phyloP scores from a whole-genome alignment of 2,888 invertebrate genomes.

The Pseudococcus viburni region DNA sequence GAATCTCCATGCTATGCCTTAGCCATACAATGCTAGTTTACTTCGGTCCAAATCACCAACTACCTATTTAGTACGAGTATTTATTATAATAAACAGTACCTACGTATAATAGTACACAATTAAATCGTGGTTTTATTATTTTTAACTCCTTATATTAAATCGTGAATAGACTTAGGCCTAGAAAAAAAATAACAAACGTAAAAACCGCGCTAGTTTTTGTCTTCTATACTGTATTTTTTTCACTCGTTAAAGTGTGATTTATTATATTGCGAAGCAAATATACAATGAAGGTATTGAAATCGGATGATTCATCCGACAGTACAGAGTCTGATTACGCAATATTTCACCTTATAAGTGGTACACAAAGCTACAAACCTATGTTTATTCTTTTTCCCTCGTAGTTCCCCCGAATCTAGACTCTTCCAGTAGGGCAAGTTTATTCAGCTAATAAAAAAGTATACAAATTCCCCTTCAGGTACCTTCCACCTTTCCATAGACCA shows the following conservation, averaged over 20 bases:
- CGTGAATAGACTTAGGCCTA: not conserved
- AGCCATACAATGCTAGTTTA: not conserved
- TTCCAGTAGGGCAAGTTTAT: not conserved
- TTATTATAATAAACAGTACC: not conserved
- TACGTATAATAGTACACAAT: not conserved
- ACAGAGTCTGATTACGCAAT: not conserved
- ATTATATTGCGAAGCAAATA: not conserved
- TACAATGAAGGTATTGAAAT: conserved; percentile 9
- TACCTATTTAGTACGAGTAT: not conserved
- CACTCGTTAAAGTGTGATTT: not conserved
- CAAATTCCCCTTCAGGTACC: not conserved
- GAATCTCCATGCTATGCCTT: not conserved
- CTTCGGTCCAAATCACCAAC: not conserved
- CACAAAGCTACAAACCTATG: not conserved
- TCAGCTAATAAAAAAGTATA: conserved; percentile 6
- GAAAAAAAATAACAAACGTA: not conserved
- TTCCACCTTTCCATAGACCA: not conserved
- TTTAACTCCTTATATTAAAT: not conserved
- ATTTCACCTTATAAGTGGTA: conserved; percentile 8
- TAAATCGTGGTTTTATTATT: conserved; percentile 7
- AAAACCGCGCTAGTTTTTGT: not conserved
- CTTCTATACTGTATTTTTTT: not conserved
- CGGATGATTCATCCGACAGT: not conserved
- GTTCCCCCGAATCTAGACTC: not conserved
- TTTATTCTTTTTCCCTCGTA: not conserved